phyloP scores from a whole-genome alignment of 2,888 invertebrate genomes.

The Lacanobia wlatinum region DNA sequence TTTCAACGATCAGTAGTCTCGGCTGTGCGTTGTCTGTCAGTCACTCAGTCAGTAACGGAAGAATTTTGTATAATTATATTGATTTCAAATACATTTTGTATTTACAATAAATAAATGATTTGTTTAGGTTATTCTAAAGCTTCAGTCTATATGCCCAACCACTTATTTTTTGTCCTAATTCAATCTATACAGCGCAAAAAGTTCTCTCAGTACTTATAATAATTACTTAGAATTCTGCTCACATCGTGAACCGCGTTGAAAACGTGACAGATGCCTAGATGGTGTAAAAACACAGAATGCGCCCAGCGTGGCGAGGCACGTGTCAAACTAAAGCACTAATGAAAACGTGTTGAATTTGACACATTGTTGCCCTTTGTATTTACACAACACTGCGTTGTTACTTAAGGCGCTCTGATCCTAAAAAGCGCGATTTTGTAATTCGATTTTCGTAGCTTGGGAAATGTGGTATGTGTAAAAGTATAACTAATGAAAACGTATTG shows the following conservation, averaged over 20 bases:
- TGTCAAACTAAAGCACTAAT: neutral
- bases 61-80: no score
- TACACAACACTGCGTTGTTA: no score
- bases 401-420: no score
- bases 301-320: neutral
- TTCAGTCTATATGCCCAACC: neutral
- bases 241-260: neutral
- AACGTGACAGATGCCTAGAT: constrained; percentile 20
- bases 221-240: constrained; percentile 26
- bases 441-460: no score
- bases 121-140: neutral
- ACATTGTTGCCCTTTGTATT: neutral
- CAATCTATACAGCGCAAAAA: constrained; percentile 29
- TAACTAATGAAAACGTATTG: no score
- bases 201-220: neutral
- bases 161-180: constrained; percentile 21
- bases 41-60: no score
- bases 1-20: no score
- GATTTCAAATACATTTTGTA: no score
- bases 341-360: constrained; percentile 18
- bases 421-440: no score
- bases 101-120: no score
- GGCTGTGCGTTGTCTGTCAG: no score
- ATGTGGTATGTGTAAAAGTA: no score
- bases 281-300: constrained; percentile 5